Evolutionary conservation across 2,797 vertebrate genomes (phyloP).

Genomic region (Spinus pinus): DNA sequence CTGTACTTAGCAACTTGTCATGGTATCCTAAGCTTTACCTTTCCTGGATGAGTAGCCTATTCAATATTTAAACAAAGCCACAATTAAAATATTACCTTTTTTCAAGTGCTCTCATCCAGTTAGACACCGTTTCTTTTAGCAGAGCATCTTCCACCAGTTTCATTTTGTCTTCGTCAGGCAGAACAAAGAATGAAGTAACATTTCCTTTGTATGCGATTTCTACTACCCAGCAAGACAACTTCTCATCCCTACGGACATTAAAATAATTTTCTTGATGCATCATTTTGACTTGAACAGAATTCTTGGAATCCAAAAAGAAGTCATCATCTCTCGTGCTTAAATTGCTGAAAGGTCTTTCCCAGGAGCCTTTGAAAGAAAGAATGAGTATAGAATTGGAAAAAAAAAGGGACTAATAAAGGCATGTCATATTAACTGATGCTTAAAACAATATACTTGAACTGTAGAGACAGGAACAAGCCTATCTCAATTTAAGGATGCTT

Average conservation of each 20-base stretch:
- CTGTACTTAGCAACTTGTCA: not conserved
- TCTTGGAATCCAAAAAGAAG: slow-evolving; percentile 76
- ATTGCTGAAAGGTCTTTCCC: slow-evolving; percentile 56
- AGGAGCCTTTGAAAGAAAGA: slow-evolving; percentile 41
- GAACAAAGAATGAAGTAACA: slow-evolving; percentile 74
- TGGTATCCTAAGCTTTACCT: not conserved
- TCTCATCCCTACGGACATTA: slow-evolving; percentile 70
- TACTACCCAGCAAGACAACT: slow-evolving; percentile 74
- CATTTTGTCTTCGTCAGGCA: slow-evolving; percentile 82
- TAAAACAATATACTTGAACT: not conserved
- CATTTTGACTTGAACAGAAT: slow-evolving; percentile 82
- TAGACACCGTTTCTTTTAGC: slow-evolving; percentile 68
- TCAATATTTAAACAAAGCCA: not conserved
- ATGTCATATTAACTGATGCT: not conserved
- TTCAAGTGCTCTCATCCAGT: slow-evolving; percentile 61
- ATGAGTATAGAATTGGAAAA: not conserved
- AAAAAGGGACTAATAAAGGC: not conserved
- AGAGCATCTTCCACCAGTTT: slow-evolving; percentile 76
- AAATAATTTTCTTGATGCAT: slow-evolving; percentile 71
- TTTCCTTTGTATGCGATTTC: slow-evolving; percentile 77
- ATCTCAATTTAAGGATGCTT: not conserved
- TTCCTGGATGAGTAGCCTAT: not conserved
- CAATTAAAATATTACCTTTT: slow-evolving; percentile 13
- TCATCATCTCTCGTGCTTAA: not conserved
- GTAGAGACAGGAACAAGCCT: not conserved